Conservation (phyloP, 2,113 vertebrate species). For the Hippopotamus amphibius region DNA sequence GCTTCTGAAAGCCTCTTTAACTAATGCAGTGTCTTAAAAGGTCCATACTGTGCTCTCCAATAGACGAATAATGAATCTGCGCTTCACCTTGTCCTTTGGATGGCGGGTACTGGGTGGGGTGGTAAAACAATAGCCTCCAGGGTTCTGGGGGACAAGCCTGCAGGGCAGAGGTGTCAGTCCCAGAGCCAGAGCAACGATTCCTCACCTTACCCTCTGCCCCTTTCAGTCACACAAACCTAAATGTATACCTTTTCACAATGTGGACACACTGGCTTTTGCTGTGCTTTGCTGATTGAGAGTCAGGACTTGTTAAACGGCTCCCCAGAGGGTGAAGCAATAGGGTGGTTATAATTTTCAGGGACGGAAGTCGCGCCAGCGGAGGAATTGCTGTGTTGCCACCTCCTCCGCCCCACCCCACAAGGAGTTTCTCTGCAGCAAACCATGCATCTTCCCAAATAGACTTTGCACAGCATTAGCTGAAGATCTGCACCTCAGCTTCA, state of each 20-base stretch:
- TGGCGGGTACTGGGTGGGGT: neutral
- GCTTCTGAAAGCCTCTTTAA: neutral
- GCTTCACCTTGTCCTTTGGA: too few species aligned
- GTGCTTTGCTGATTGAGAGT: neutral
- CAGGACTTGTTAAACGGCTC: neutral
- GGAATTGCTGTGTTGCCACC: neutral
- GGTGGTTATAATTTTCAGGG: neutral
- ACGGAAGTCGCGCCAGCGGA: neutral
- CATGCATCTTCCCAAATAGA: neutral
- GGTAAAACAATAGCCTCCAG: neutral
- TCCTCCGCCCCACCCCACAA: rapidly evolving
- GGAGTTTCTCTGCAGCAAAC: neutral
- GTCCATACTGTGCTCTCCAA: neutral
- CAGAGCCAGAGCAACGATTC: neutral
- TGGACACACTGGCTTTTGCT: neutral
- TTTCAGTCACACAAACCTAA: neutral
- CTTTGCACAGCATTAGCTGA: neutral
- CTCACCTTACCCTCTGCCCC: neutral
- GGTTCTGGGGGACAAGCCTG: neutral
- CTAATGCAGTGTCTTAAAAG: neutral
- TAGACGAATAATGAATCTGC: neutral
- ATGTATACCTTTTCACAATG: neutral
- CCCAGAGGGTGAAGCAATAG: neutral
- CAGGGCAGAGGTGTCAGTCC: neutral
- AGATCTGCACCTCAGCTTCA: neutral